Conservation (phyloP, 2,113 vertebrate species). For the Tetraodon nigroviridis region DNA sequence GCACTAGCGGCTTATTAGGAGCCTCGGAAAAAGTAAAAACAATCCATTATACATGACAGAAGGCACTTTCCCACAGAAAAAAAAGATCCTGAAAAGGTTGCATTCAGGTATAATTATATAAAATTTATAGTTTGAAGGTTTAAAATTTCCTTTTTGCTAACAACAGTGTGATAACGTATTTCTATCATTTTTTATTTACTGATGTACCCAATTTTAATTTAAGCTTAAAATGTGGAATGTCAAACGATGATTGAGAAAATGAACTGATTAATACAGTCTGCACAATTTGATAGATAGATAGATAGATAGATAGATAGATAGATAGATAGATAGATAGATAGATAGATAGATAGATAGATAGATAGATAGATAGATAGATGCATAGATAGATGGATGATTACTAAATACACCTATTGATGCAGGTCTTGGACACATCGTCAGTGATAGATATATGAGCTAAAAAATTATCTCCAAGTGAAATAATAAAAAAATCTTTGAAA, state of each 20-base stretch:
- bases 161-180: too few species aligned
- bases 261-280: constrained; percentile 1
- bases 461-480: background rate
- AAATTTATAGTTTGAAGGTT: constrained; percentile 35
- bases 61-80: constrained; percentile 32
- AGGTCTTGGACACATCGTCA: too few species aligned
- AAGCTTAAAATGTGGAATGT: too few species aligned
- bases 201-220: too few species aligned
- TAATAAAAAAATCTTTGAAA: background rate
- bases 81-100: constrained; percentile 29
- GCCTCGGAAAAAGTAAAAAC: constrained; percentile 26
- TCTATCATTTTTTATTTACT: too few species aligned
- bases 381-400: background rate
- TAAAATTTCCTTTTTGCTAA: too few species aligned
- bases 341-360: constrained; percentile 1
- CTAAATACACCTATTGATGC: too few species aligned
- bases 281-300: constrained; percentile 12
- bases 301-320: constrained; percentile 1
- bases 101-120: constrained; percentile 45
- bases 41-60: constrained; percentile 35
- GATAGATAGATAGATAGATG: background rate
- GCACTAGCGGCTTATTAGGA: constrained; percentile 37
- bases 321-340: constrained; percentile 2
- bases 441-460: background rate
- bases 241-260: too few species aligned